Conservation (phyloP, 2,797 vertebrate genomes). For the Acestrorhynchus altus region DNA sequence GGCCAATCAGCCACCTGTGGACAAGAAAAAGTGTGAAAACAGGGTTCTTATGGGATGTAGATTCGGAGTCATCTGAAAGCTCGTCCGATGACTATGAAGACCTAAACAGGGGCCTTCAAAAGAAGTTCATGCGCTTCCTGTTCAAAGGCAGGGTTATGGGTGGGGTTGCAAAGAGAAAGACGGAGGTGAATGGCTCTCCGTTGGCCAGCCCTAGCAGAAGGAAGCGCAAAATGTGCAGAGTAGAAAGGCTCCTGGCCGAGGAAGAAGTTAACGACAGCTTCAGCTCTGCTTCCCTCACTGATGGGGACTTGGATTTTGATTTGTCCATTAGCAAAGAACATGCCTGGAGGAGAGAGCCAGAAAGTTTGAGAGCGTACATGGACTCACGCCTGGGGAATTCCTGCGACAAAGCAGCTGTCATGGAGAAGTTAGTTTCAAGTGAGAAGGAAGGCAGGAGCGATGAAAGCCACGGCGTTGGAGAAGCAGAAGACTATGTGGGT, state of each 20-base stretch:
- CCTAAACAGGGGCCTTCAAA: constrained; percentile 84
- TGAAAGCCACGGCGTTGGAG: constrained; percentile 84
- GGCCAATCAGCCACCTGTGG: constrained; percentile 85
- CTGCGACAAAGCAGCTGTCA: constrained; percentile 76
- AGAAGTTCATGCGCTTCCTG: constrained; percentile 85
- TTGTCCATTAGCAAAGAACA: constrained; percentile 75
- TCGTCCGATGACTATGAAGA: constrained; percentile 83
- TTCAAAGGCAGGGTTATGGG: constrained; percentile 73
- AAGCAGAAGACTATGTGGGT: constrained; percentile 77
- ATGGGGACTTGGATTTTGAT: constrained; percentile 79
- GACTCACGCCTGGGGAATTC: constrained; percentile 77
- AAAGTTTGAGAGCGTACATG: constrained; percentile 79
- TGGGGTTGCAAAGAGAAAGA: constrained; percentile 74
- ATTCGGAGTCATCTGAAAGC: constrained; percentile 79
- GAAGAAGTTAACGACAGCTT: constrained; percentile 83
- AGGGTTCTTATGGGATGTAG: constrained; percentile 73
- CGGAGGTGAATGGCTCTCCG: constrained; percentile 56
- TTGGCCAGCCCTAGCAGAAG: constrained; percentile 76
- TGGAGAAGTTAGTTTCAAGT: constrained; percentile 83
- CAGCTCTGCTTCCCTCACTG: constrained; percentile 74
- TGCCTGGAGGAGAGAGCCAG: constrained; percentile 78
- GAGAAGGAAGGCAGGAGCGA: constrained; percentile 77
- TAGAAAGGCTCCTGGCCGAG: constrained; percentile 80
- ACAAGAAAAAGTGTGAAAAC: constrained; percentile 80
- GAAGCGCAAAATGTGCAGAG: constrained; percentile 85